Evolutionary conservation across 2,888 invertebrate species (phyloP), one percentile per base, ranked within the genome.

Genomic region (Lasioglossum figueresi): DNA sequence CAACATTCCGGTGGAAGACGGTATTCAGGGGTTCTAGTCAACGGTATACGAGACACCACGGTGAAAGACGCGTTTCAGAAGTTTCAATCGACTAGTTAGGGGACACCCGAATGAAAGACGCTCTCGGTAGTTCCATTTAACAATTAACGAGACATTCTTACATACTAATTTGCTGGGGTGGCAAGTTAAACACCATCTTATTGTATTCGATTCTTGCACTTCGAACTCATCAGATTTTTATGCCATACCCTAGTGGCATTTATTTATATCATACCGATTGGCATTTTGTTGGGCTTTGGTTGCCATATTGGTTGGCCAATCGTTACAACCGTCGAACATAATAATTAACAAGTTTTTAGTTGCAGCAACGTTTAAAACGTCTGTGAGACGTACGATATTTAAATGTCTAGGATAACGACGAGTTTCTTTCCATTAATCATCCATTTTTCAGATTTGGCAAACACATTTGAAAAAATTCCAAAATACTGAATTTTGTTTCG

Each of bases 11-110:
- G 14, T 70, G 40, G 40, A 70, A 70, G 70, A 70, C 70, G 70
- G 12, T n/a, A 40, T 70, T 70, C 40, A 40, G n/a, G 40, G 40
- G 70, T 40, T 40, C 70, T 5, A 70, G 70, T 70, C 37, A 70
- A 70, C 70, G 37, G 40, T 70, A 40, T 12, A 40, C 37, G 70
- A 37, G 70, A 70, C 23, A n/a, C 40, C 40, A 14, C 40, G 40
- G 14, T 40, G 70, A 70, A 37, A 40, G 70, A 70, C 70, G 40
- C 40, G n/a, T 70, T n/a, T 70, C 70, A 70, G 70, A 40, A 70
- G 70, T 70, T 70, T 70, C 70, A 70, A 40, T 70, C 70, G 40
- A 70, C 70, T 40, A 70, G 68, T 68, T 70, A 70, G 23, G n/a
- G 40, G n/a, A 70, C 40, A n/a, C n/a, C 40, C 2, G 14, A n/a